Base-by-base conservation (phyloP, 2,113 vertebrate species). In the Podocnemis expansa region DNA sequence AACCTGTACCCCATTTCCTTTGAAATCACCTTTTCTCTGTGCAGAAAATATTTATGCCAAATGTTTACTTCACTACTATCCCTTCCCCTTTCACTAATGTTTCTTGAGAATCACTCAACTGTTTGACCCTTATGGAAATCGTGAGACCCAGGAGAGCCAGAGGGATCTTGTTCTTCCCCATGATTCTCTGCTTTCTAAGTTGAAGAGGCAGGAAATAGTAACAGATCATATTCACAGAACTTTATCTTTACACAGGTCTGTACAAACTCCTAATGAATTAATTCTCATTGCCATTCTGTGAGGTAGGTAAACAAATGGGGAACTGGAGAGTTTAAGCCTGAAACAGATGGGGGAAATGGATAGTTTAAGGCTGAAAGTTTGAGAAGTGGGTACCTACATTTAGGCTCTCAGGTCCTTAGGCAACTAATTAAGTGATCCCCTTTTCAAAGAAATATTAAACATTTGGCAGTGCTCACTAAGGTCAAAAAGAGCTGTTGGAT, bases 261-360 rank as follows among this genome's bases (percentile, higher is more conserved):
- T 87, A 83, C 6, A 94, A 43, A 78, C 82, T 88, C 63, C 89
- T 88, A 94, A 90, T 89, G 79, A 89, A 58, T 89, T 41, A 52
- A 52, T 52, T 52, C 43, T 67, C 70, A 52, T 2, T 5, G 89
- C 85, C 70, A 70, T 10, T 75, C 88, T 24, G 67, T 14, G 54
- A 6, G 67, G 94, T 47, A 88, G 31, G 24, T 88, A 95, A 91
- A 41, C 52, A 95, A 83, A 9, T 5, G 41, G 34, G 45, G 67
- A 52, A 52, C 16, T 52, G 51, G 51, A 52, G 13, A 52, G 51
- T 16, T 52, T 52, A 52, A 52, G 51, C 14, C 51, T 52, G 51
- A 52, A 52, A 52, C n/a, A n/a, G n/a, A n/a, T n/a, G n/a, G 41
- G 34, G 45, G 67, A 52, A 52, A 52, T 52, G 51, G 51, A 52